These are phyloP conservation scores for Sminthurinus aureus DNA, from an alignment of 2,888 invertebrate species.

Conservation along the genomic window DNA sequence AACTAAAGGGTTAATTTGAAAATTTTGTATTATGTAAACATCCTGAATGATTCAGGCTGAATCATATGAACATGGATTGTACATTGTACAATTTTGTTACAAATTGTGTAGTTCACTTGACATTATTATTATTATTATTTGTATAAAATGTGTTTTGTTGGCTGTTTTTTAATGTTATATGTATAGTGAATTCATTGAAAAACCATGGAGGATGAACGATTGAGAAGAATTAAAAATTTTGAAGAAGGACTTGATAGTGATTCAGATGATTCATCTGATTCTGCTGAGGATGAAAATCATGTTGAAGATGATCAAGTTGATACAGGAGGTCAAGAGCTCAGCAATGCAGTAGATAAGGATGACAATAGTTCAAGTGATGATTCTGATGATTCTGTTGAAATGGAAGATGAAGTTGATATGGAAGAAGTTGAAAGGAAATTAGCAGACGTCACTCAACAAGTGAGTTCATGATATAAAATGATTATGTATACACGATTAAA, in stretches of 20 bases:
- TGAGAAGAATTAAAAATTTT: constrained; percentile 18
- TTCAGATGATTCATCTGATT: not conserved
- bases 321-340: not conserved
- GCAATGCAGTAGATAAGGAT: constrained; percentile 30
- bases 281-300: not conserved
- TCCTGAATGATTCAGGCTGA: no score
- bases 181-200: no score
- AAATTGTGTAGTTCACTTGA: no score
- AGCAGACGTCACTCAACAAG: constrained; percentile 45
- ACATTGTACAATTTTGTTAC: no score
- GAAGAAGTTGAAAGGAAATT: constrained; percentile 45
- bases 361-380: constrained; percentile 26
- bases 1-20: no score
- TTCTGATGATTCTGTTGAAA: constrained; percentile 27
- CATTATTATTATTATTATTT: no score
- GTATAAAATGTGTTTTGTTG: no score
- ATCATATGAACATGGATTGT: no score
- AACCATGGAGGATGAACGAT: not conserved
- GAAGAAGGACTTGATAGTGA: constrained; percentile 37
- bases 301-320: constrained; percentile 29
- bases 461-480: no score
- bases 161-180: no score
- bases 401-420: constrained; percentile 52
- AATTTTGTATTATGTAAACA: no score
- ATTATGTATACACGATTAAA: no score